phyloP scores from a whole-genome alignment of 2,888 invertebrate genomes.

The Philhelius pedissequus region DNA sequence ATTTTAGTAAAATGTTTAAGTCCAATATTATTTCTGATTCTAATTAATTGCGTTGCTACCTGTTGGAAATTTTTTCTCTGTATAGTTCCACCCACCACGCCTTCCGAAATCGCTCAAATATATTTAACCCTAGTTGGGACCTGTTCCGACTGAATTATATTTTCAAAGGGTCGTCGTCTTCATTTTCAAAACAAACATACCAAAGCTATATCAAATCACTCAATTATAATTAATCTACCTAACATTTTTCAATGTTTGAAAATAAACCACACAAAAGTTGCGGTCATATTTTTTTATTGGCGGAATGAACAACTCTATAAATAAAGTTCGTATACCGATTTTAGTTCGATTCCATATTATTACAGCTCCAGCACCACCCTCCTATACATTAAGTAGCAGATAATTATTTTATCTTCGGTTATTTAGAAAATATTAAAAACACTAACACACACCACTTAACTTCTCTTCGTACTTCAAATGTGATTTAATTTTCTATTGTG shows the following conservation, averaged over 20 bases:
- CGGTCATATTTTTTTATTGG: background rate
- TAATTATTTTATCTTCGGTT: conserved; percentile 55
- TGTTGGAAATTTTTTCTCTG: no score
- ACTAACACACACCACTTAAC: background rate
- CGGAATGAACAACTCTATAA: background rate
- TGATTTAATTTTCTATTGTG: background rate
- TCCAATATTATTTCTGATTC: no score
- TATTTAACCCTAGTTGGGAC: no score
- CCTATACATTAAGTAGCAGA: conserved; percentile 48
- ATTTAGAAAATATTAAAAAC: background rate
- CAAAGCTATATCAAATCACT: background rate
- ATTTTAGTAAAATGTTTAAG: no score
- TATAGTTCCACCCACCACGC: no score
- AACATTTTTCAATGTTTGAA: background rate
- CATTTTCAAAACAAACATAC: background rate
- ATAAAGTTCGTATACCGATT: background rate
- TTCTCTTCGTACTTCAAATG: background rate
- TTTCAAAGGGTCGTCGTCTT: background rate
- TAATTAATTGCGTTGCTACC: no score
- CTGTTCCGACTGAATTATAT: background rate
- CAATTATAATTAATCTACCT: background rate
- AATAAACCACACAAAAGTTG: background rate
- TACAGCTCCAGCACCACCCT: background rate
- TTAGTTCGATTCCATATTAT: background rate
- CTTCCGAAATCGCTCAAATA: no score